Base-by-base conservation (phyloP, 2,797 vertebrate genomes). In the Coracias cyanogaster region DNA sequence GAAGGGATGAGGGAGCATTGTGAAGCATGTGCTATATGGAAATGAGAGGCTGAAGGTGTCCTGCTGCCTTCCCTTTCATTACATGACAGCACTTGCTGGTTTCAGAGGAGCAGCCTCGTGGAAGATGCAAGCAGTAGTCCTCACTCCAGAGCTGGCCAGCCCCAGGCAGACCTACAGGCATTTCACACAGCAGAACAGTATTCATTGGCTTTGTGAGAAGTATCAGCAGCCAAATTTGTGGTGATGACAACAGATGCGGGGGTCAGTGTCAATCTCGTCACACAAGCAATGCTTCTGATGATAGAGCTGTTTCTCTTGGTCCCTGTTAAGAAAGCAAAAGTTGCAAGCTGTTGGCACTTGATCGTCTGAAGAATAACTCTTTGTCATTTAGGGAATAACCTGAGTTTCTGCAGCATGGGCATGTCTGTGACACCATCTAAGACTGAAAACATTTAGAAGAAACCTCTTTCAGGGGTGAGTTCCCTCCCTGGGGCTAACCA, bases 171-270 rank as follows among this genome's bases (percentile, higher is more conserved):
- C 35, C 57, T 83, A 18, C 48, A 88, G 57, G 76, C 11, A 1
- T 73, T 73, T 79, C 6, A 3, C 54, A 41, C 6, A 39, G 60
- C 51, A 21, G 19, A 77, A 14, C 43, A 60, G 19, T 25, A 13
- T n/a, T 67, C 22, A 3, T 4, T 28, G 22, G 2, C 28, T 61
- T 77, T 20, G 2, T 64, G 33, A 83, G 72, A 77, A 5, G 14
- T 35, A 76, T 93, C 60, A 60, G 43, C 35, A 91, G 71, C 51
- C 84, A 57, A 12, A 67, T 46, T 24, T 49, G 31, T 64, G 57
- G 26, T 54, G 39, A 39, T 54, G 37, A n/a, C 41, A 77, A 6
- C 7, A 33, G 14, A 29, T 28, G 41, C 0, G 0, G 31, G 29
- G 55, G 20, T 80, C 89, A 64, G 64, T 37, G 37, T 33, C 84